These are phyloP conservation scores for Coendou prehensilis DNA, from an alignment of 2,797 vertebrate species.

Conservation along the genomic window DNA sequence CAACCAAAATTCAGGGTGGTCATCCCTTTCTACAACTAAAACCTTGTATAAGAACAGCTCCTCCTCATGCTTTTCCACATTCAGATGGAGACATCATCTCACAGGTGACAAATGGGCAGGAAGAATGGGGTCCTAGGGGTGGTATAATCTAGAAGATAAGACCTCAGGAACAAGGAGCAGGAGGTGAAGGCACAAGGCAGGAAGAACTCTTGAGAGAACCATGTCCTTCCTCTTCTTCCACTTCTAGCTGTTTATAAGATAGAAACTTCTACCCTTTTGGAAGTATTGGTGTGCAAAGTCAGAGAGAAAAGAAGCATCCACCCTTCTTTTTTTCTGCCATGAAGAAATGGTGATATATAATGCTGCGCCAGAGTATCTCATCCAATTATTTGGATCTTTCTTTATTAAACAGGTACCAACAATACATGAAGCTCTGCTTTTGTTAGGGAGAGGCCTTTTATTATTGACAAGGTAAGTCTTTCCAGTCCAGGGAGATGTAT, in stretches of 20 bases:
- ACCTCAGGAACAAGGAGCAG: neutral
- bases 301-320: neutral
- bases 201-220: neutral
- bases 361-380: neutral
- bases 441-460: neutral
- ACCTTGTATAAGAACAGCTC: neutral
- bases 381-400: neutral
- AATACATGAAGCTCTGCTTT: neutral
- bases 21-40: neutral
- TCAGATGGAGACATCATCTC: neutral
- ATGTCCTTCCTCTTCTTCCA: neutral
- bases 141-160: neutral
- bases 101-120: neutral
- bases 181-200: neutral
- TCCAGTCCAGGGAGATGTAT: neutral
- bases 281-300: neutral
- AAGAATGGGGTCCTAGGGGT: neutral
- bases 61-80: neutral
- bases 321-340: constrained; percentile 15
- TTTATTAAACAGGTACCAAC: neutral
- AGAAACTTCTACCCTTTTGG: neutral
- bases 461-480: neutral
- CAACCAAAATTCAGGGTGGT: neutral
- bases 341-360: neutral
- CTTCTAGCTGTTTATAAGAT: constrained; percentile 7